Evolutionary conservation across 2,888 invertebrate genomes (phyloP).

Genomic region (Malthinus seriepunctatus): DNA sequence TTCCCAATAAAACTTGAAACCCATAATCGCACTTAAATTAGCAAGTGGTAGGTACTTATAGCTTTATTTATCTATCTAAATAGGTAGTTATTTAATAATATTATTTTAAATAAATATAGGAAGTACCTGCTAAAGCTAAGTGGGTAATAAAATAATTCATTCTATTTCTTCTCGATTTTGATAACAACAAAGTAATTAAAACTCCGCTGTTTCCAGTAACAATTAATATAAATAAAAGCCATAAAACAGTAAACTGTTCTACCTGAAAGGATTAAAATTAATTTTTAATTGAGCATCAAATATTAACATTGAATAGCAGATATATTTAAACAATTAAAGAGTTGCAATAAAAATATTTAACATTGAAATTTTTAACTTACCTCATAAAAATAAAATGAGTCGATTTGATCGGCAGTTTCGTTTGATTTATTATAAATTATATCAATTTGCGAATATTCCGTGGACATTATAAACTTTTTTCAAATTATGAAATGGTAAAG

Average conservation of each 20-base stretch:
- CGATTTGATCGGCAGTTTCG: slow-evolving; percentile 3
- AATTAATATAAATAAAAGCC: slow-evolving; percentile 83
- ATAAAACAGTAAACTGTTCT: slow-evolving; percentile 84
- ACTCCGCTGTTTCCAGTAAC: slow-evolving; percentile 87
- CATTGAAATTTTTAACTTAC: slow-evolving; percentile 9
- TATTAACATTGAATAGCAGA: no score
- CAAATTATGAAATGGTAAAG: slow-evolving; percentile 6
- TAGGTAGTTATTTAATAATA: slow-evolving; percentile 2
- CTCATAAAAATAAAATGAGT: slow-evolving; percentile 29
- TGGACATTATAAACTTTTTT: background rate
- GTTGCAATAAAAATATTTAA: background rate
- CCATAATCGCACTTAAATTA: no score
- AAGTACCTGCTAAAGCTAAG: slow-evolving; percentile 85
- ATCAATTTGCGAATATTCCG: background rate
- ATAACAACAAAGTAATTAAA: slow-evolving; percentile 79
- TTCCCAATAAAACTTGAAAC: no score
- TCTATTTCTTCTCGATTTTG: slow-evolving; percentile 83
- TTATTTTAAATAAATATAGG: background rate
- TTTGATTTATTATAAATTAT: background rate
- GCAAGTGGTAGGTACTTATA: background rate
- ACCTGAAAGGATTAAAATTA: slow-evolving; percentile 63
- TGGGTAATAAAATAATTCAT: slow-evolving; percentile 97
- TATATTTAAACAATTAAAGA: background rate
- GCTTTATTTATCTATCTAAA: background rate
- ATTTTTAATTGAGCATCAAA: background rate